Evolutionary conservation across 2,888 invertebrate genomes (phyloP), one percentile per base, ranked within the genome.

Genomic region (Hypercompe scribonia): DNA sequence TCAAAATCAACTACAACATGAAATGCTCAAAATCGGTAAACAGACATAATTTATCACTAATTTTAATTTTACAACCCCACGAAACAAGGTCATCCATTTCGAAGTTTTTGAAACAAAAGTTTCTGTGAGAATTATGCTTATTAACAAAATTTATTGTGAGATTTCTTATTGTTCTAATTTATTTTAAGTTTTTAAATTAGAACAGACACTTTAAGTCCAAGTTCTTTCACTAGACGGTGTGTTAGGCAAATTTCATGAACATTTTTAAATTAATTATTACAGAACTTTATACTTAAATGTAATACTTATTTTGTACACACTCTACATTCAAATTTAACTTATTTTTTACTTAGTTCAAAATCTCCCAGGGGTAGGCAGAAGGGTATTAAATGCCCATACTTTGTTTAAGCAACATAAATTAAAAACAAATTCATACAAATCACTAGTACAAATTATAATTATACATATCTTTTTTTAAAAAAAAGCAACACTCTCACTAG

Each of bases 11-110:
- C 61, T 31, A 31, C 31, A 18, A 61, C 7, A 61, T 18, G 15
- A 61, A 61, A 61, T 7, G 1, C 18, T 18, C 61, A 5, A 58
- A 58, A 58, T 58, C 28, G 61, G n/a, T n/a, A 18, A 74, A 65
- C 74, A 71, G 78, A 77, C 78, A 81, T 71, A 78, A n/a, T 78
- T 84, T 68, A 75, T 77, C 71, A 74, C 75, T 13, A 58, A 58
- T 78, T 85, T 85, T 81, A 81, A 84, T 85, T 84, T 84, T 77
- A 84, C 31, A 61, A 79, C 72, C 77, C 76, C 65, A 39, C 58
- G 71, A 74, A 80, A 78, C 78, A 78, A 80, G 75, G 68, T 76
- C 68, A 61, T 61, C 28, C 31, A 31, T 61, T 54, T 31, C 18
- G 18, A 8, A 31, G 61, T 31, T 31, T 61, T 18, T 61, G 8